Percentiles rank a stretch among this genome's conserved stretches.
These are phyloP conservation scores for Auanema sp. DNA, from an alignment of 2,888 invertebrate species.

Conservation along the genomic window DNA sequence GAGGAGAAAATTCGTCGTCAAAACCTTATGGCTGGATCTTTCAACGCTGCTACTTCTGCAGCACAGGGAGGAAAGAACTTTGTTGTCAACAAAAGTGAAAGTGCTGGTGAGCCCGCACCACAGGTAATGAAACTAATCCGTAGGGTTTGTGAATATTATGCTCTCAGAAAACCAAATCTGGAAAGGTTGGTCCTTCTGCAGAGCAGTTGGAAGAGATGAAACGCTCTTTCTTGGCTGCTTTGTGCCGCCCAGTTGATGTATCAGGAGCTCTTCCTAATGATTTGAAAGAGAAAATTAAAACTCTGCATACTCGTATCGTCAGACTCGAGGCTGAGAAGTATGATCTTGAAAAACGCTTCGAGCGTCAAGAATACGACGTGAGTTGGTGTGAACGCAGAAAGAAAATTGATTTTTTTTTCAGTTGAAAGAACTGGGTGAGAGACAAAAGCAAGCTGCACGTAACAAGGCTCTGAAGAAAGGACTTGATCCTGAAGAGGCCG, in stretches of 20 bases:
- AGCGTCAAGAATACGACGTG: constrained; percentile 64
- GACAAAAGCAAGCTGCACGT: constrained; percentile 62
- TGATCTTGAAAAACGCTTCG: constrained; percentile 64
- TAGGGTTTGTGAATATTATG: no score
- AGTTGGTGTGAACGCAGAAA: no score
- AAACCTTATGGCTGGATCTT: constrained; percentile 64
- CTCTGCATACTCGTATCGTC: constrained; percentile 61
- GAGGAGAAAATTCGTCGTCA: constrained; percentile 64
- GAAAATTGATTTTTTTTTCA: constrained; percentile 25
- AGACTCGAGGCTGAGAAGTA: constrained; percentile 64
- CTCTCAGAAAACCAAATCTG: no score
- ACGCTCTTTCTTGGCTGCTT: constrained; percentile 57
- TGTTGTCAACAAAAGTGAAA: constrained; percentile 47
- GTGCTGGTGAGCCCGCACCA: constrained; percentile 47
- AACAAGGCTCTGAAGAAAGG: constrained; percentile 64
- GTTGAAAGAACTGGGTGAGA: constrained; percentile 62
- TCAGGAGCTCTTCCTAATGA: constrained; percentile 62
- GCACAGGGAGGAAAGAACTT: constrained; percentile 57
- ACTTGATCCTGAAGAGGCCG: constrained; percentile 61
- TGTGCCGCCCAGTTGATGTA: constrained; percentile 55
- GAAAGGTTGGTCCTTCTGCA: no score
- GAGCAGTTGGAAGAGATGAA: constrained; percentile 60
- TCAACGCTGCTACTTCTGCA: constrained; percentile 46
- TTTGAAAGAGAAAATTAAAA: constrained; percentile 61
- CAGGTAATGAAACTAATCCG: constrained; percentile 10